phyloP scores from a whole-genome alignment of 64 coral and sea anemone genomes.

The Anthopleura sola region DNA sequence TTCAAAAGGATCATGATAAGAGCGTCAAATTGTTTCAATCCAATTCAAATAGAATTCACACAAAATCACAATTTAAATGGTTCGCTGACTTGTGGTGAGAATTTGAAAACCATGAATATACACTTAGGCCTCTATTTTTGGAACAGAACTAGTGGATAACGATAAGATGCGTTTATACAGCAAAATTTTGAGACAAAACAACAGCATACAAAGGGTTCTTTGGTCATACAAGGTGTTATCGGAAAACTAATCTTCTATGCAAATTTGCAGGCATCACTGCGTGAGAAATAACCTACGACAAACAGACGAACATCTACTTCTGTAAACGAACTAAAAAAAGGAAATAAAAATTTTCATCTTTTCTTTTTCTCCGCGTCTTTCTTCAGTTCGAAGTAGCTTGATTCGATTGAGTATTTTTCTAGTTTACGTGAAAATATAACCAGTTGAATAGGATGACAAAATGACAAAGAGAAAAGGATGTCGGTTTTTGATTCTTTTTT shows the following conservation, averaged over 20 bases:
- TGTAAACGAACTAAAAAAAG: neutral
- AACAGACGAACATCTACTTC: neutral
- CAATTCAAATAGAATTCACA: neutral
- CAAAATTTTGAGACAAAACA: neutral
- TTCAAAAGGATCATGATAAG: neutral
- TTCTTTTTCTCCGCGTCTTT: neutral
- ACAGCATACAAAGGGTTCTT: neutral
- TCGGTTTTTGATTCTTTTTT: neutral
- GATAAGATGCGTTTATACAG: no score
- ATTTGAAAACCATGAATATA: no score
- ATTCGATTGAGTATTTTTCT: neutral
- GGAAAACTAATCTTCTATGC: neutral
- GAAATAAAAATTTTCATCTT: neutral
- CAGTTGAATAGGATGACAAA: neutral
- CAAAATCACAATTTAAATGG: no score
- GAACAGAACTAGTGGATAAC: neutral
- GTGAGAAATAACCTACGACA: neutral
- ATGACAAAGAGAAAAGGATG: neutral
- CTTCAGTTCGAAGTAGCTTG: neutral
- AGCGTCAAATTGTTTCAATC: neutral
- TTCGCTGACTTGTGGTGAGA: no score
- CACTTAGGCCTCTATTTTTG: no score
- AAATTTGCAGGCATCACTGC: slow-evolving; percentile 3
- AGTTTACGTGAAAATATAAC: no score
- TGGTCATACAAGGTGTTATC: neutral